phyloP scores from a whole-genome alignment of 2,113 vertebrate genomes.

The Paradisaea rubra region DNA sequence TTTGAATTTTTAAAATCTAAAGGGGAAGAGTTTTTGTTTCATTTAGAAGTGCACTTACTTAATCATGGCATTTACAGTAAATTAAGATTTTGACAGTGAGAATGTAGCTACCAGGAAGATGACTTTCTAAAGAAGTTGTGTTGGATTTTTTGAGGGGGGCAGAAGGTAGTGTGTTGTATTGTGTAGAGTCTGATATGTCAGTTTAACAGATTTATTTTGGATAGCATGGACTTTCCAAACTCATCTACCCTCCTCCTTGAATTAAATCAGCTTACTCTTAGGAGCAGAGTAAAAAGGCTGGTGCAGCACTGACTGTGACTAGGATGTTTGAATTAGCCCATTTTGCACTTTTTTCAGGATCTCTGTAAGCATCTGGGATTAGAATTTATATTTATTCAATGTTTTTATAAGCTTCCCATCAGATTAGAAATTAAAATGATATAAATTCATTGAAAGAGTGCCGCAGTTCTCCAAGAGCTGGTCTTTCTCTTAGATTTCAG shows the following conservation, averaged over 20 bases:
- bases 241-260: neutral
- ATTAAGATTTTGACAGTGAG: neutral
- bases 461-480: neutral
- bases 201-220: neutral
- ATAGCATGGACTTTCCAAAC: neutral
- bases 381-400: neutral
- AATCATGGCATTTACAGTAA: neutral
- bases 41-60: neutral
- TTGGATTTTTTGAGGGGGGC: accelerated
- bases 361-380: neutral
- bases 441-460: neutral
- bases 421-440: neutral
- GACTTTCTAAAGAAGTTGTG: neutral
- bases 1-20: neutral
- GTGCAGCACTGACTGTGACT: neutral
- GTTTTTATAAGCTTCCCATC: neutral
- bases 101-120: neutral
- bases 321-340: neutral
- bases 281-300: neutral
- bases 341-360: neutral
- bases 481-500: neutral
- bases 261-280: neutral
- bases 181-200: neutral
- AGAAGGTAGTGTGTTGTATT: neutral
- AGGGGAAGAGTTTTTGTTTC: neutral